Conservation (phyloP, 1,140 invertebrate species). For the Polyergus mexicanus region DNA sequence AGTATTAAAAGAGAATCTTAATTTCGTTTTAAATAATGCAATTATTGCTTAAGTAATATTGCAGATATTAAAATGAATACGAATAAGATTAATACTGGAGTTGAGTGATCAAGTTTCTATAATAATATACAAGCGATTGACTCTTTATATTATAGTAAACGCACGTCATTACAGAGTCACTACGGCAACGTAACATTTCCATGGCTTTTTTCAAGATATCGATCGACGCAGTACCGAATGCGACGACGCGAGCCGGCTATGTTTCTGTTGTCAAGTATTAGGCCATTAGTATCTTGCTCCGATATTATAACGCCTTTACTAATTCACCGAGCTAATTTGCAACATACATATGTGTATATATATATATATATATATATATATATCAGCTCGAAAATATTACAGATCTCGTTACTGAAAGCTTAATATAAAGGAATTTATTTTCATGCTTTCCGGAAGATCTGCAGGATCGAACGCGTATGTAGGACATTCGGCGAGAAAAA, state of each 20-base stretch:
- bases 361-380: not conserved
- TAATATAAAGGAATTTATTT: not conserved
- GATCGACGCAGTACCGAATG: conserved; percentile 42
- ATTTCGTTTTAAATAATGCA: not conserved
- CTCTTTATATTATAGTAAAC: conserved; percentile 4
- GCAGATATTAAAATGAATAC: not conserved
- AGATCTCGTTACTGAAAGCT: not conserved
- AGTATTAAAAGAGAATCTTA: not conserved
- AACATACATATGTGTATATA: not conserved
- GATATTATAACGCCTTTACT: not conserved
- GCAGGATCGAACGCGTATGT: conserved; percentile 43
- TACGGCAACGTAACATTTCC: conserved; percentile 59
- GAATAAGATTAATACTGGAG: not conserved
- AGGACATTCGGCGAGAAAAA: conserved; percentile 49
- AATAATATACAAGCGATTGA: not conserved
- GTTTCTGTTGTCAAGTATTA: conserved; percentile 45
- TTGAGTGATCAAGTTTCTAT: not conserved
- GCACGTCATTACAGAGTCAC: conserved; percentile 26
- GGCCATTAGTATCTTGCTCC: conserved; percentile 4
- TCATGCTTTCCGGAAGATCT: not conserved
- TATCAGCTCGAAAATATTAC: not conserved
- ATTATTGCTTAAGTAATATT: not conserved
- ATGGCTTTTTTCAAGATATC: conserved; percentile 56
- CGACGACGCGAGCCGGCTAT: conserved; percentile 34
- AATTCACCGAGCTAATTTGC: not conserved